A percentile compares a stretch with the other conserved stretches of the same genome.
phyloP scores from a whole-genome alignment of 2,797 vertebrate species.

The Sorex maritimensis region DNA sequence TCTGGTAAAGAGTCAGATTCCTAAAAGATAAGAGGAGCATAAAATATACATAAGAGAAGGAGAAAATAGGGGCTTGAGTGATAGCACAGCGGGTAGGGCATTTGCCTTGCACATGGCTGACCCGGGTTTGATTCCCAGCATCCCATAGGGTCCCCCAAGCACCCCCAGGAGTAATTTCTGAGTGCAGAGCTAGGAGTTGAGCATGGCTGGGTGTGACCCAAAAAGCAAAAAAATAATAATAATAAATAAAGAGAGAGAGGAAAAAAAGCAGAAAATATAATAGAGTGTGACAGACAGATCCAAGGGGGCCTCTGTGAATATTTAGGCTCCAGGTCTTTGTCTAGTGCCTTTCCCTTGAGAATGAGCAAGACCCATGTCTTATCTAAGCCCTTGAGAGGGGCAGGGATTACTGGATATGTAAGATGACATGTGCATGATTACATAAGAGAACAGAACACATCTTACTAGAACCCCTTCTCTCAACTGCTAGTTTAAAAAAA shows the following conservation, averaged over 20 bases:
- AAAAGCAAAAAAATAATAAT: no score
- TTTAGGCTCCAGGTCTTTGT: not conserved
- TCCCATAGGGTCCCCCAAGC: no score
- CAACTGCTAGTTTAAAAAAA: not conserved
- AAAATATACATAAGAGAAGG: not conserved
- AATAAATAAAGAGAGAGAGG: no score
- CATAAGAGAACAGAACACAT: not conserved
- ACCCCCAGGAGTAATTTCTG: no score
- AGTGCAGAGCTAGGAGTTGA: no score
- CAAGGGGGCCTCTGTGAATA: not conserved
- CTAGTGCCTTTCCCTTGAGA: not conserved
- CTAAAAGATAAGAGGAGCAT: conserved; percentile 47
- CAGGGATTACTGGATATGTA: not conserved
- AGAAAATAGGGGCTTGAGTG: not conserved
- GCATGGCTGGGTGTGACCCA: no score
- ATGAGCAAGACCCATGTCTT: not conserved
- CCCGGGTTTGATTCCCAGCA: no score
- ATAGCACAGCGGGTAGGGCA: no score
- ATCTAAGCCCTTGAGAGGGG: not conserved
- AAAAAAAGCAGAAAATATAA: not conserved
- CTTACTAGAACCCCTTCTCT: not conserved
- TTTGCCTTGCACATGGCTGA: no score
- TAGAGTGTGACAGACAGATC: not conserved
- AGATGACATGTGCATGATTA: not conserved
- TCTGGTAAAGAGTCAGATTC: not conserved